phyloP scores from a whole-genome alignment of 1,140 invertebrate genomes.

The Cydia splendana region DNA sequence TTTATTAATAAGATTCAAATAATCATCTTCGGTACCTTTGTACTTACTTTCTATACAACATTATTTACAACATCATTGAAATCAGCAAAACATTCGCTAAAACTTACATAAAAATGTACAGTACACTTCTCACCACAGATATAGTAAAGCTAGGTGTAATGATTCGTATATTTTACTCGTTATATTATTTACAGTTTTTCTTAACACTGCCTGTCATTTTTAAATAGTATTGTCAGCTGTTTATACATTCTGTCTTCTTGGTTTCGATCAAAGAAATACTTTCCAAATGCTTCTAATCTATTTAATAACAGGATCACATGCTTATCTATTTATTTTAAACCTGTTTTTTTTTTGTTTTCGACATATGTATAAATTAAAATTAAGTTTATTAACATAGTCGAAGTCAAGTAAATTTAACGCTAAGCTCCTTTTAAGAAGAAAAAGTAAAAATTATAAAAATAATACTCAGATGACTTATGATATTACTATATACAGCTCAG shows the following conservation, averaged over 20 bases:
- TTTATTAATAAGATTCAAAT: conserved; percentile 27
- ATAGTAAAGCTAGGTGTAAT: conserved; percentile 68
- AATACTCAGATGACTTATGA: conserved; percentile 42
- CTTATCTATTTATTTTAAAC: conserved; percentile 25
- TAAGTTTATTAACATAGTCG: neutral
- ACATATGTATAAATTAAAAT: neutral
- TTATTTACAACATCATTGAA: conserved; percentile 67
- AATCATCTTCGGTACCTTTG: conserved; percentile 43
- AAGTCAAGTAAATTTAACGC: neutral
- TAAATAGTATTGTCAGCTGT: conserved; percentile 78
- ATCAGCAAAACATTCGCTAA: conserved; percentile 54
- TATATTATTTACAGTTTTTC: conserved; percentile 65
- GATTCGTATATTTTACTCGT: conserved; percentile 73
- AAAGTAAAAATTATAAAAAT: conserved; percentile 36
- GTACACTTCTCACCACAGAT: conserved; percentile 61
- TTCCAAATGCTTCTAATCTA: conserved; percentile 36
- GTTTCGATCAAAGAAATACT: conserved; percentile 41
- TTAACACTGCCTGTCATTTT: conserved; percentile 64
- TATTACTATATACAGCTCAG: conserved; percentile 73
- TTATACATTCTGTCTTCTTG: conserved; percentile 63
- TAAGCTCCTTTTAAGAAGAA: too few species aligned
- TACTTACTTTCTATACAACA: conserved; percentile 44
- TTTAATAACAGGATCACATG: conserved; percentile 36
- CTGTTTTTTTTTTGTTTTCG: conserved; percentile 1
- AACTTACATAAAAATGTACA: conserved; percentile 68